Conservation (phyloP, 2,888 invertebrate species). For the Athalia rosae region DNA sequence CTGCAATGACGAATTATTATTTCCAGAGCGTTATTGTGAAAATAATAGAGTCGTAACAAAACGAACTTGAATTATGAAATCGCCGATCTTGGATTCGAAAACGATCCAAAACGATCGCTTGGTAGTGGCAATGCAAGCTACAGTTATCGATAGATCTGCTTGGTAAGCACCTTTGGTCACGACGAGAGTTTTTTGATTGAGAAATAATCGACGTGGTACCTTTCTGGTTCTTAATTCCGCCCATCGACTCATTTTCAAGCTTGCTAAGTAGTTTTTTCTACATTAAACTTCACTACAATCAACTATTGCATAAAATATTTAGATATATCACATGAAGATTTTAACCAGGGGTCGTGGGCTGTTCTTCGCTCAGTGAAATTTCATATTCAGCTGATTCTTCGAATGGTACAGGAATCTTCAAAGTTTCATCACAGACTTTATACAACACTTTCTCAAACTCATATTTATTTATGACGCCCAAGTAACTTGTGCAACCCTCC, state of each 20-base stretch:
- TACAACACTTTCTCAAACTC: slow-evolving; percentile 61
- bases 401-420: slow-evolving; percentile 60
- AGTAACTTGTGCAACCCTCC: slow-evolving; percentile 58
- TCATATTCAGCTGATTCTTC: slow-evolving; percentile 58
- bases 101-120: slow-evolving; percentile 62
- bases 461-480: slow-evolving; percentile 56
- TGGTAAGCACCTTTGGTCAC: slow-evolving; percentile 48
- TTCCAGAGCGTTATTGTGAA: not conserved
- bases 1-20: slow-evolving; percentile 40
- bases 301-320: not conserved
- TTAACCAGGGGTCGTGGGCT: slow-evolving; percentile 59
- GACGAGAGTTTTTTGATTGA: slow-evolving; percentile 56
- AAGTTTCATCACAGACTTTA: slow-evolving; percentile 54
- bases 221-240: slow-evolving; percentile 58
- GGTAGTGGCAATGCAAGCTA: slow-evolving; percentile 60
- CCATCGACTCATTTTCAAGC: slow-evolving; percentile 59
- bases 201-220: slow-evolving; percentile 63
- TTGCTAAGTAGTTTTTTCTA: slow-evolving; percentile 51
- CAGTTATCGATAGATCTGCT: slow-evolving; percentile 55
- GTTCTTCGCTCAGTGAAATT: slow-evolving; percentile 61
- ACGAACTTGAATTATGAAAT: slow-evolving; percentile 64
- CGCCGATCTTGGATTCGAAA: slow-evolving; percentile 62
- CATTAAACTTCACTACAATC: slow-evolving; percentile 6
- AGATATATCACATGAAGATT: not conserved
- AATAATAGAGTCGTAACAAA: not conserved